phyloP scores from a whole-genome alignment of 1,140 invertebrate genomes.

The Aphidius ervi region DNA sequence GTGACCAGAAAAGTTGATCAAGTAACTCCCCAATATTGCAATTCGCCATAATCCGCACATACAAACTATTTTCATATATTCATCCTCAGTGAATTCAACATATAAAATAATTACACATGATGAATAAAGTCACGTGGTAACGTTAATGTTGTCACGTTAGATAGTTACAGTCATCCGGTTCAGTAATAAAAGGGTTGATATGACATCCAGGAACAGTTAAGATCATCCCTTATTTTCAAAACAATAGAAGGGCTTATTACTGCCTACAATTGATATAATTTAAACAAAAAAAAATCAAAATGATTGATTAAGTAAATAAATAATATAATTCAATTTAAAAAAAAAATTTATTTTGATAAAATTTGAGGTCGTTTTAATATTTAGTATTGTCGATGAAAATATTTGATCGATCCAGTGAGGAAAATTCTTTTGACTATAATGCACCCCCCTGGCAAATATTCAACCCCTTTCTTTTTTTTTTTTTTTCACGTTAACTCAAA shows the following conservation, averaged over 20 bases:
- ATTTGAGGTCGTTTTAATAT: no score
- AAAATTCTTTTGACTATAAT: no score
- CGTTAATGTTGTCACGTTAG: slow-evolving; percentile 45
- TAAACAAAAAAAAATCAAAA: no score
- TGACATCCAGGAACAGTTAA: slow-evolving; percentile 17
- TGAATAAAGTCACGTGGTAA: slow-evolving; percentile 27
- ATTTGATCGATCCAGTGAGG: no score
- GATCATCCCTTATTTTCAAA: slow-evolving; percentile 17
- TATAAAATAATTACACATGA: slow-evolving; percentile 30
- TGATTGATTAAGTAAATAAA: no score
- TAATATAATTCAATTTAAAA: no score
- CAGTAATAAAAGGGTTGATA: slow-evolving; percentile 44
- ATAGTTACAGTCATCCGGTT: slow-evolving; percentile 47
- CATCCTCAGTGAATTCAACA: slow-evolving; percentile 28
- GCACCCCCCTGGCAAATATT: no score
- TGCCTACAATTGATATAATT: no score
- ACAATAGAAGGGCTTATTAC: background rate
- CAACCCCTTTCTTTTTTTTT: slow-evolving; percentile 1
- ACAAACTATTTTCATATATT: slow-evolving; percentile 2
- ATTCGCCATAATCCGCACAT: slow-evolving; percentile 11
- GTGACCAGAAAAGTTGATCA: slow-evolving; percentile 21
- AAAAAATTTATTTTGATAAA: no score
- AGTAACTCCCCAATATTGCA: slow-evolving; percentile 15
- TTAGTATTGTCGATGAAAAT: no score
- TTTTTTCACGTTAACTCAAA: slow-evolving; percentile 27